Conservation (phyloP, 2,888 invertebrate genomes). For the Megamerina dolium region DNA sequence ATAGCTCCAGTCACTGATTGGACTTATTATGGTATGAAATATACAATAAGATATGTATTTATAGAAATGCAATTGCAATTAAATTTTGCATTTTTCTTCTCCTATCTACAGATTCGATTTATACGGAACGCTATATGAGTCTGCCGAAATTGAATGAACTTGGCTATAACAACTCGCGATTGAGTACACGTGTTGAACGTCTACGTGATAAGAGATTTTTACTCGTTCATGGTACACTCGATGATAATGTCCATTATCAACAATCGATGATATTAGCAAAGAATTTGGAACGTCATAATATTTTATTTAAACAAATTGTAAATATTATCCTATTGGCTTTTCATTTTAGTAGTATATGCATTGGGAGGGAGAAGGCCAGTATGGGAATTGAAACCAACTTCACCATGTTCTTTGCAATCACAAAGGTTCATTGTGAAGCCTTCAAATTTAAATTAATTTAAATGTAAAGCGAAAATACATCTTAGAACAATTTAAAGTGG, state of each 20-base stretch:
- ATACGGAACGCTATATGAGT: conserved; percentile 96
- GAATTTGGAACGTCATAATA: conserved; percentile 74
- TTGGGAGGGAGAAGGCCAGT: too few species aligned
- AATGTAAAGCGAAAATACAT: too few species aligned
- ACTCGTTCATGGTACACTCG: conserved; percentile 89
- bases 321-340: conserved; percentile 22
- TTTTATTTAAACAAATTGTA: conserved; percentile 90
- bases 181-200: conserved; percentile 63
- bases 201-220: conserved; percentile 73
- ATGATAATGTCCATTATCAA: conserved; percentile 96
- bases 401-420: too few species aligned
- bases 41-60: neutral
- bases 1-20: conserved; percentile 97
- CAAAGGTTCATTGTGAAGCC: too few species aligned
- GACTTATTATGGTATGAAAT: conserved; percentile 77
- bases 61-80: neutral
- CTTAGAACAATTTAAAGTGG: too few species aligned
- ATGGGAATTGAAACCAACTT: too few species aligned
- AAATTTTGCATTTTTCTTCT: neutral
- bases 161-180: conserved; percentile 71
- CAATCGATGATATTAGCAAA: conserved; percentile 90
- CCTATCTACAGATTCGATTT: conserved; percentile 74
- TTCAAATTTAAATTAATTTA: too few species aligned
- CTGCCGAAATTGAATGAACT: conserved; percentile 66
- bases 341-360: too few species aligned